These are phyloP conservation scores for Penaeus indicus DNA, from an alignment of 1,140 invertebrate genomes.

Conservation along the genomic window DNA sequence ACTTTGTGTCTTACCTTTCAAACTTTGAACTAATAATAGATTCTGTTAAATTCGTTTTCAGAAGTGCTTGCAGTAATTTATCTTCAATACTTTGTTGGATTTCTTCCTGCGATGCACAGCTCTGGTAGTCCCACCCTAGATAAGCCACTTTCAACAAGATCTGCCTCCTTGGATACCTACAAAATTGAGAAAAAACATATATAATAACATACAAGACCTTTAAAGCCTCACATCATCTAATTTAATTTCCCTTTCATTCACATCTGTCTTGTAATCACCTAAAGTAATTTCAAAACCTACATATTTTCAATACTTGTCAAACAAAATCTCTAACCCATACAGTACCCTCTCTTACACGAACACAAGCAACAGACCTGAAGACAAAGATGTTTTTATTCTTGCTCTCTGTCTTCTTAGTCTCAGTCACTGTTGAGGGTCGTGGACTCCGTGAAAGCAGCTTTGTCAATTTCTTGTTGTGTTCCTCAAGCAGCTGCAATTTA, in stretches of 20 bases:
- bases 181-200: not conserved
- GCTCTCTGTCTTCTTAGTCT: not conserved
- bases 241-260: no score
- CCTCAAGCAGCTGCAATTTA: slow-evolving; percentile 11
- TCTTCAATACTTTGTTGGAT: slow-evolving; percentile 30
- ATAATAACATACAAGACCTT: no score
- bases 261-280: no score
- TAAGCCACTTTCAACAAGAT: slow-evolving; percentile 17
- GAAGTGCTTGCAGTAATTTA: slow-evolving; percentile 25
- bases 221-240: no score
- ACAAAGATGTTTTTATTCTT: no score
- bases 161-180: slow-evolving; percentile 6
- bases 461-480: slow-evolving; percentile 27
- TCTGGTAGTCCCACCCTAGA: slow-evolving; percentile 29
- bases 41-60: slow-evolving; percentile 12
- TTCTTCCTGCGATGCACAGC: slow-evolving; percentile 20
- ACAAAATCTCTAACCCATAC: no score
- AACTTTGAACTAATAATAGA: slow-evolving; percentile 8
- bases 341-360: no score
- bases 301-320: no score
- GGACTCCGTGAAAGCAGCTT: slow-evolving; percentile 19
- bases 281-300: no score
- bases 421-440: no score
- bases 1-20: not conserved
- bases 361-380: no score